A percentile compares a stretch with the other conserved stretches of the same genome.
Evolutionary conservation across 2,797 vertebrate species (phyloP).

Genomic region (Trachurus trachurus): DNA sequence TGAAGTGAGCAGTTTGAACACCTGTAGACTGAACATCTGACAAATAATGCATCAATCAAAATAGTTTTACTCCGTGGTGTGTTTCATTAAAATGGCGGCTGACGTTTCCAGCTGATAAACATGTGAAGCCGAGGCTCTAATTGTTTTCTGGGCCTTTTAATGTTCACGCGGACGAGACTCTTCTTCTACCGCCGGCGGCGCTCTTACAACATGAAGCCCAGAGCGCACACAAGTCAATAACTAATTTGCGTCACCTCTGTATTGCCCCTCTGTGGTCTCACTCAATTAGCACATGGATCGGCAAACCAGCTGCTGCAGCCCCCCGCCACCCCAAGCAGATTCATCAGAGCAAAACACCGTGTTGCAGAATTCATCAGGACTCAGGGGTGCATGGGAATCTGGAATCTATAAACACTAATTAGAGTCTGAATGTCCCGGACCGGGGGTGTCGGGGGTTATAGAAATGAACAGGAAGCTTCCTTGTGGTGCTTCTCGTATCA

Average conservation of each 20-base stretch:
- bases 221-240: slow-evolving; percentile 40
- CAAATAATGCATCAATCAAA: not conserved
- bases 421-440: slow-evolving; percentile 1
- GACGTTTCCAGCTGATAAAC: not conserved
- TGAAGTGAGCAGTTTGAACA: not conserved
- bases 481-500: not conserved
- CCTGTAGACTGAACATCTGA: not conserved
- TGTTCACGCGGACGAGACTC: not conserved
- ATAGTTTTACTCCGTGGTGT: not conserved
- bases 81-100: not conserved
- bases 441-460: not conserved
- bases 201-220: slow-evolving; percentile 1
- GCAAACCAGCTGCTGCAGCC: not conserved
- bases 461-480: slow-evolving; percentile 4
- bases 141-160: not conserved
- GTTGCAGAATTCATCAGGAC: not conserved
- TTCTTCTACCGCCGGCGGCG: not conserved
- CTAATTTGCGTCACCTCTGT: slow-evolving; percentile 12
- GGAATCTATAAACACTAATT: slow-evolving; percentile 51
- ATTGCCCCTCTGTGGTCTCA: not conserved
- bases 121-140: not conserved
- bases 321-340: not conserved
- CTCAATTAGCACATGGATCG: slow-evolving; percentile 26
- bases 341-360: slow-evolving; percentile 1
- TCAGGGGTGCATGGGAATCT: not conserved